These are phyloP conservation scores for Oligia fasciuncula DNA, from an alignment of 2,888 invertebrate species.

Conservation along the genomic window DNA sequence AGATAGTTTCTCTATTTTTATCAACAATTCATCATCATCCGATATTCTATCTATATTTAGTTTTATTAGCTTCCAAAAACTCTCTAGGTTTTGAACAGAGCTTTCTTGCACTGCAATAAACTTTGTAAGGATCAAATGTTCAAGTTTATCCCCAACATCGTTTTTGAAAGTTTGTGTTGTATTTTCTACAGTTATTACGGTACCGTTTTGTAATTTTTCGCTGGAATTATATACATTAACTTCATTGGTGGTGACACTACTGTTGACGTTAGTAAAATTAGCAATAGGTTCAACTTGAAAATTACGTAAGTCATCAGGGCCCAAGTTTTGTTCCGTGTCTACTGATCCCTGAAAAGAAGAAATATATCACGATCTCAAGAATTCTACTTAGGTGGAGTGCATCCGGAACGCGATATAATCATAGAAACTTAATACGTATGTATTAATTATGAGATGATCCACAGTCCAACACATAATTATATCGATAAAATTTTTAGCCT, in stretches of 20 bases:
- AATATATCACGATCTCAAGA: constrained; percentile 3
- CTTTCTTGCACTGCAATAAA: constrained; percentile 4
- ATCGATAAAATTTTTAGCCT: background rate
- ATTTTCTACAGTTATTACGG: background rate
- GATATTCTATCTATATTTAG: background rate
- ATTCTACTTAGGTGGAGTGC: background rate
- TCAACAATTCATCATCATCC: background rate
- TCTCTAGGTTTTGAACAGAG: constrained; percentile 18
- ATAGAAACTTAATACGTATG: background rate
- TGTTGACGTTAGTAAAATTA: background rate
- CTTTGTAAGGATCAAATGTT: background rate
- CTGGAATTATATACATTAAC: background rate
- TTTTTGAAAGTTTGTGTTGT: background rate
- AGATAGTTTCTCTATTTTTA: constrained; percentile 16
- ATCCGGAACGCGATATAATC: background rate
- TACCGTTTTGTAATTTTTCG: background rate
- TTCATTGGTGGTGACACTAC: background rate
- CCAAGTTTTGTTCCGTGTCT: background rate
- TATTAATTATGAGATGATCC: background rate
- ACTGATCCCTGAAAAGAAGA: constrained; percentile 33
- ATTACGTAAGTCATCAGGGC: constrained; percentile 12
- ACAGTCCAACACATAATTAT: background rate
- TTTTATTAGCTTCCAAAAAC: constrained; percentile 34
- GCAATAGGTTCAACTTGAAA: constrained; percentile 41
- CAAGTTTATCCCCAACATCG: background rate